These are phyloP conservation scores for Turnix velox DNA, from an alignment of 2,113 vertebrate species.

Conservation along the genomic window DNA sequence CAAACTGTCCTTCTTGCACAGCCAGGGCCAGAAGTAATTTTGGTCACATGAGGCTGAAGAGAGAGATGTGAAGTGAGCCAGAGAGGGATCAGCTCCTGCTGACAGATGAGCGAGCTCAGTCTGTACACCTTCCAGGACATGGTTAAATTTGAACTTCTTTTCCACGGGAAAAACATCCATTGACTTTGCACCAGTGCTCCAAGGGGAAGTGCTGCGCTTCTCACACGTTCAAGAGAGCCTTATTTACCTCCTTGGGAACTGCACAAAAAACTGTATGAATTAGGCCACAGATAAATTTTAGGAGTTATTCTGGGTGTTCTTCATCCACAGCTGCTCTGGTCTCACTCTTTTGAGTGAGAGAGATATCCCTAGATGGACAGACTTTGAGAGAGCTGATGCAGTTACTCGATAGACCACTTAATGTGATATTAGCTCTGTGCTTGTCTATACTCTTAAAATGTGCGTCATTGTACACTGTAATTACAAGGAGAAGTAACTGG, in stretches of 20 bases:
- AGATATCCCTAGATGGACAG: background rate
- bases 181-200: background rate
- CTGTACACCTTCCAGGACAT: background rate
- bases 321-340: background rate
- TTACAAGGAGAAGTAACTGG: slow-evolving; percentile 48
- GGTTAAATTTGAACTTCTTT: background rate
- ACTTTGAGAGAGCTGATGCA: background rate
- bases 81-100: background rate
- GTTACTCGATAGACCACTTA: slow-evolving; percentile 33
- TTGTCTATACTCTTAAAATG: slow-evolving; percentile 47
- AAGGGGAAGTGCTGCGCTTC: background rate
- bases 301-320: background rate
- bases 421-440: slow-evolving; percentile 1
- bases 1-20: background rate
- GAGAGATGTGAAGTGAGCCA: background rate
- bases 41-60: background rate
- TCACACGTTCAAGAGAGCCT: background rate
- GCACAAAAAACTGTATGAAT: background rate
- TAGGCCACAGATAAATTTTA: background rate
- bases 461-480: slow-evolving; percentile 40
- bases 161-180: background rate
- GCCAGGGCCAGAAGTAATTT: background rate
- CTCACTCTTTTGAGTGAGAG: background rate
- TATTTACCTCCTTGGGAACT: background rate
- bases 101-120: background rate